Base-by-base conservation (phyloP, 2,888 invertebrate genomes). In the Drosophila austrosaltans region DNA sequence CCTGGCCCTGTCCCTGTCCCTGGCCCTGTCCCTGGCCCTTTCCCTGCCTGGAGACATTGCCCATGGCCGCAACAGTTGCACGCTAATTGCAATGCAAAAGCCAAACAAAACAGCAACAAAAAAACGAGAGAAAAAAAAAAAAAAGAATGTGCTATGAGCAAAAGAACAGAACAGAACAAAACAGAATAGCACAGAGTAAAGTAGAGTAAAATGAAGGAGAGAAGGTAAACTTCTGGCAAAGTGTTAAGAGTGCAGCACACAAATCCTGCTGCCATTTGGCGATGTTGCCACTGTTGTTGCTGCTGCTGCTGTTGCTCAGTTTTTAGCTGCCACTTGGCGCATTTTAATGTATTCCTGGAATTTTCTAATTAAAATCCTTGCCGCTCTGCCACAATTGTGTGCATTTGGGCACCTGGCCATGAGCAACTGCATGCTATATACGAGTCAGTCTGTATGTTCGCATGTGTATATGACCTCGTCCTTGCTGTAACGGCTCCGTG, bases 281-380 rank as follows among this genome's bases (percentile, higher is more conserved):
- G 22, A 28, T 36, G 58, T 56, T 20, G 44, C 58, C 53, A 59
- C 53, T 42, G 54, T 30, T 60, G 62, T 54, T 54, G 63, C 66
- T 48, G 61, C 54, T 48, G 44, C 44, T 20, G 20, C 20, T 48
- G 48, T 48, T 73, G 79, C 66, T 72, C 69, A 73, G 63, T 78
- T 78, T 77, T 68, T 66, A 74, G 36, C 57, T 66, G 79, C 70
- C 70, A 83, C 86, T 87, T 86, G 77, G 66, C 69, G 77, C 64
- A 65, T 65, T 77, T 72, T 77, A 78, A 78, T 78, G 79, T 80
- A 82, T 77, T 76, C 75, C 89, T 56, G 86, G 86, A 87, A 86
- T 89, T 86, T 89, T 86, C 88, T 86, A 86, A 86, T 86, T 86
- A 86, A 86, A 86, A 85, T 84, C 82, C 80, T 77, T 73, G 76